Conservation (phyloP, 2,113 vertebrate genomes). For the Pangasianodon hypophthalmus region DNA sequence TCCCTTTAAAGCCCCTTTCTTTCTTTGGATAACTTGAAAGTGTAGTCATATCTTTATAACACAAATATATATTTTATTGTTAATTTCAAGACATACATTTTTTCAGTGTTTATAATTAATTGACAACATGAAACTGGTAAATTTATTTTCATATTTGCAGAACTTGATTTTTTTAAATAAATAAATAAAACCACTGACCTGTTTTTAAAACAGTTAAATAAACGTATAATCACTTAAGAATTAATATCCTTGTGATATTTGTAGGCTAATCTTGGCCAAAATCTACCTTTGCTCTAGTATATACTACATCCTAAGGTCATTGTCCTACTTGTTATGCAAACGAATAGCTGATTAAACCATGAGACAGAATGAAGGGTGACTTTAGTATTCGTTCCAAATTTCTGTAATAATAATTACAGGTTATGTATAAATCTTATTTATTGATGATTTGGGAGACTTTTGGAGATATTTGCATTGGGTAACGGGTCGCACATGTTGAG, state of each 20-base stretch:
- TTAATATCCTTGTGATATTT: neutral
- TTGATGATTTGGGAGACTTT: neutral
- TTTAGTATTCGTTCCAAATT: neutral
- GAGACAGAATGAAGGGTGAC: neutral
- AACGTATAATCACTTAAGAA: neutral
- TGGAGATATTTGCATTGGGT: neutral
- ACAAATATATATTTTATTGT: neutral
- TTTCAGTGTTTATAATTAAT: neutral
- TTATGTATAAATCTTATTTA: neutral
- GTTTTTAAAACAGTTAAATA: neutral
- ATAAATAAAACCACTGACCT: neutral
- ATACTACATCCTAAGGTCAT: neutral
- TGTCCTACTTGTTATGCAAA: neutral
- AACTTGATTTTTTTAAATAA: neutral
- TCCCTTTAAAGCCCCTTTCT: slow-evolving; percentile 2
- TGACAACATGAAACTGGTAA: neutral
- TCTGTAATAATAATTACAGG: neutral
- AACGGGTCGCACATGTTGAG: neutral
- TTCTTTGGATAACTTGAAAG: neutral
- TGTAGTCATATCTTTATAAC: neutral
- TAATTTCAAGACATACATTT: neutral
- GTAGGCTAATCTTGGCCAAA: neutral
- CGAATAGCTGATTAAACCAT: neutral
- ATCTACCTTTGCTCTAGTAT: neutral
- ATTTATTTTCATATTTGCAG: neutral